Base-by-base conservation (phyloP, 2,113 vertebrate genomes). In the Oryzias javanicus region DNA sequence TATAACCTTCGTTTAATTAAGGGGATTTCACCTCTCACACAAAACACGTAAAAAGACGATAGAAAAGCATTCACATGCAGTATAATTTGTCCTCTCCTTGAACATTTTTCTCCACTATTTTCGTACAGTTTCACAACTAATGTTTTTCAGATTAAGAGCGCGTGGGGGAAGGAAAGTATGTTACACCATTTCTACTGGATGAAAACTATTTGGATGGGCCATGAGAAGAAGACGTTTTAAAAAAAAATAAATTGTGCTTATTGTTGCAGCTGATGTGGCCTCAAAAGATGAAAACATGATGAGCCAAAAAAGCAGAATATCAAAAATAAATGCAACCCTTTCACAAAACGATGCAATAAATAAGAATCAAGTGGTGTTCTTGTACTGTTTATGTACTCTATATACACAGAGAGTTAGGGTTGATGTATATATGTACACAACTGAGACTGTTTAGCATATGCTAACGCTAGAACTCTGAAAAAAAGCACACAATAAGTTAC, bases 51-150 rank as follows among this genome's bases (percentile, higher is more conserved):
- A 79, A 90, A 92, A 93, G 89, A 93, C 90, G 83, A 92, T 91
- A 78, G 80, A 91, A 85, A 90, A 89, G 92, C 92, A 92, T 94
- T 94, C 92, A 93, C 94, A 96, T 95, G 94, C 93, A 92, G 90
- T 91, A 91, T 91, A 93, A 82, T 78, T 85, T 86, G 87, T 88
- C 87, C 87, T 83, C 79, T 90, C 76, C 76, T 89, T 83, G 57
- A 74, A 86, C 70, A 79, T 80, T 89, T 80, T 83, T 89, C 83
- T 76, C 80, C 82, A 89, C 82, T 89, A 86, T 82, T 87, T 89
- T 76, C 83, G 88, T 84, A 89, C 82, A 88, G 85, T 85, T 88
- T 91, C 86, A 92, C 90, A 90, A 89, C 89, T 90, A 90, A 87
- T 76, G 79, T 76, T 80, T 81, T 70, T 50, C 15, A 15, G n/a